These are phyloP conservation scores for Prionailurus bengalensis DNA, from an alignment of 2,113 vertebrate genomes.

Conservation along the genomic window DNA sequence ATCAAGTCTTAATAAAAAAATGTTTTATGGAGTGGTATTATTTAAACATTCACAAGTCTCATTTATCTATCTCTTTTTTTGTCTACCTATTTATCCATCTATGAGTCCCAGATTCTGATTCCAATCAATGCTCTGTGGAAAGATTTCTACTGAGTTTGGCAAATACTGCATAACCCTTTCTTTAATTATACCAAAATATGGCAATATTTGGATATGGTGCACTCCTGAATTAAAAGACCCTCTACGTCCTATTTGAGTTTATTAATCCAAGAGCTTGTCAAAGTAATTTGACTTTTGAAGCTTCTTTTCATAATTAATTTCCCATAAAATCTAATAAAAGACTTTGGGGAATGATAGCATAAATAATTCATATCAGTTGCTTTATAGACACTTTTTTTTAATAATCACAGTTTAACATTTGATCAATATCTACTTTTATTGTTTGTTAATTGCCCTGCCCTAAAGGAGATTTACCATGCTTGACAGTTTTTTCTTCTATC, in stretches of 20 bases:
- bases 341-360: neutral
- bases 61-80: constrained; percentile 25
- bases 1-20: neutral
- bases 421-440: neutral
- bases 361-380: constrained; percentile 24
- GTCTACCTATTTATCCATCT: neutral
- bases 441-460: neutral
- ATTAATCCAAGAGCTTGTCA: constrained; percentile 7
- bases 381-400: neutral
- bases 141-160: neutral
- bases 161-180: neutral
- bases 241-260: neutral
- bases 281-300: constrained; percentile 7
- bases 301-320: neutral
- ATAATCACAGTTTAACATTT: neutral
- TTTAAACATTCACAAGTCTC: neutral
- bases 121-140: neutral
- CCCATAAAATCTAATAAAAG: constrained; percentile 35
- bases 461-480: neutral
- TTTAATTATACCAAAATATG: neutral
- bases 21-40: neutral
- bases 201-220: neutral
- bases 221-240: neutral
- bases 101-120: neutral
- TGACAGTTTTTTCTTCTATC: neutral